Base-by-base conservation (phyloP, 2,888 invertebrate species). In the Agriopis aurantiaria region DNA sequence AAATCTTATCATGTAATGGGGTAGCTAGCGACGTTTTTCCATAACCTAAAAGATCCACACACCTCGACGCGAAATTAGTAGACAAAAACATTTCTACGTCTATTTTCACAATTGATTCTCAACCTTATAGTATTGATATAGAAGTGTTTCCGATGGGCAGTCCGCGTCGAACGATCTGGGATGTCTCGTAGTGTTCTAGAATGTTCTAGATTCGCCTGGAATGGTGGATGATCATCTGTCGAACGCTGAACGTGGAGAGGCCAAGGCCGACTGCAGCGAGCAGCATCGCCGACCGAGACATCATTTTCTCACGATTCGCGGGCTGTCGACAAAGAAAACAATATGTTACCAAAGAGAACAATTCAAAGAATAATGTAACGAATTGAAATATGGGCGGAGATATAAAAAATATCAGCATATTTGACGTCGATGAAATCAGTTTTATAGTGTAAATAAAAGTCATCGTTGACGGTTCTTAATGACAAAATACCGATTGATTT, bases 231-330 rank as follows among this genome's bases (percentile, higher is more conserved):
- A 95, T 88, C 95, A 96, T 94, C 80, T 96, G 96, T 80, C 95
- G 95, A 63, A 96, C 92, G 88, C 96, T 96, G 88, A 95, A 96
- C 55, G 95, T 95, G 71, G 96, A 96, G 0, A 96, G 85, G 23
- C 95, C 95, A 33, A 96, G 92, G 59, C 96, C 96, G 66, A 95
- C 85, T 8, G 95, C 92, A 8, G 96, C 96, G 70, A 96, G 87
- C 66, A 95, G 87, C 57, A 95, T 81, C 17, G 96, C 96, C 0
- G 96, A 96, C 75, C 95, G 90, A 65, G 95, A 93, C 88, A 95
- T 92, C 89, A 92, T 90, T 78, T 95, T 95, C 85, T 95, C 95
- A 82, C 95, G 88, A 81, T 83, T 87, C 88, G 91, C 93, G 61
- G 93, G 93, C 95, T 95, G 93, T 51, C 83, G 80, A 82, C 75